A percentile compares a stretch with the other conserved stretches of the same genome.
Evolutionary conservation across 2,888 invertebrate genomes (phyloP).

Genomic region (Volucella inflata): DNA sequence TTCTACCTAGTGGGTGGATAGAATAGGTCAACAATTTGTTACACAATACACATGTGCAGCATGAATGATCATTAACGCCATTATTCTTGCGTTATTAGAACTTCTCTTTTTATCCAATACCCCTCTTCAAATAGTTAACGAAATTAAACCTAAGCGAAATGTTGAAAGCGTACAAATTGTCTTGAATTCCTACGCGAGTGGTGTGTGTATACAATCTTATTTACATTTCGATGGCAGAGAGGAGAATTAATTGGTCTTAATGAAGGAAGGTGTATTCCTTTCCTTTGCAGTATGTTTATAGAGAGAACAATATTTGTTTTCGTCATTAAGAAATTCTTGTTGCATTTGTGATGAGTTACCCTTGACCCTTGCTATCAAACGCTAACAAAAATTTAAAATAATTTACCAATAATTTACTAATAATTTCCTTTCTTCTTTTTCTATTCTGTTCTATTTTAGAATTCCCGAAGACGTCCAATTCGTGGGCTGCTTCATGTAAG

Average conservation of each 20-base stretch:
- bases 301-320: neutral
- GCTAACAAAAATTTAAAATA: neutral
- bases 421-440: conserved; percentile 53
- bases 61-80: conserved; percentile 41
- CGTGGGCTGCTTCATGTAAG: conserved; percentile 95
- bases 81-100: conserved; percentile 47
- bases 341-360: conserved; percentile 31
- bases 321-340: conserved; percentile 10
- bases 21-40: conserved; percentile 44
- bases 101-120: conserved; percentile 58
- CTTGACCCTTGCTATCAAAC: neutral
- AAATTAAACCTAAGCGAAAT: conserved; percentile 62
- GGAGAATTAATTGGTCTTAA: conserved; percentile 33
- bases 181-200: conserved; percentile 36
- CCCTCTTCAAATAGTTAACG: conserved; percentile 17
- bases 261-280: neutral
- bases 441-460: no score
- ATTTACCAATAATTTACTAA: conserved; percentile 1
- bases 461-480: conserved; percentile 94
- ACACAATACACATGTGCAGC: conserved; percentile 20
- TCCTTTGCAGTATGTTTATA: neutral
- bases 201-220: conserved; percentile 34
- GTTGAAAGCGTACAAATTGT: conserved; percentile 60
- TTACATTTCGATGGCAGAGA: conserved; percentile 30
- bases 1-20: conserved; percentile 18